Conservation (phyloP, 2,888 invertebrate genomes). For the Dorcus hopei region DNA sequence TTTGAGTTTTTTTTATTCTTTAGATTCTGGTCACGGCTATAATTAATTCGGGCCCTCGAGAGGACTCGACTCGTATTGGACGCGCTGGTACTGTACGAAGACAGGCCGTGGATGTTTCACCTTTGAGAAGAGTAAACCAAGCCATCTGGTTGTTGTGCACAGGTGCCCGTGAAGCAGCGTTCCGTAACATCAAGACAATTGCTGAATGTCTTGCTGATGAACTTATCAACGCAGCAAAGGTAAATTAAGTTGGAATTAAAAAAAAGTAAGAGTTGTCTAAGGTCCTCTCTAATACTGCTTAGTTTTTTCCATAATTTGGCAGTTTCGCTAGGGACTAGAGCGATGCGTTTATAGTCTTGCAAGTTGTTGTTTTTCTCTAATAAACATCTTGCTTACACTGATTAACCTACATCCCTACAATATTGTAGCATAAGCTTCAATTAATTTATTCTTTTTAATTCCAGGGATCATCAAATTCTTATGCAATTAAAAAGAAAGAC, state of each 20-base stretch:
- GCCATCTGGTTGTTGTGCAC: constrained; percentile 99
- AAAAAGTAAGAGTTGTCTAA: constrained; percentile 39
- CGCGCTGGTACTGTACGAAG: constrained; percentile 99
- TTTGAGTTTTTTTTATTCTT: constrained; percentile 30
- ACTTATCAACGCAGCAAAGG: constrained; percentile 98
- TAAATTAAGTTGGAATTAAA: constrained; percentile 34
- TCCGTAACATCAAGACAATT: constrained; percentile 99
- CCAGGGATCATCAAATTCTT: constrained; percentile 97
- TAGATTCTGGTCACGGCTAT: constrained; percentile 93
- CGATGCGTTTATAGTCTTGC: not conserved
- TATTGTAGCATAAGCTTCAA: no score
- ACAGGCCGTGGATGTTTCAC: constrained; percentile 99
- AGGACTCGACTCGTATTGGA: constrained; percentile 99
- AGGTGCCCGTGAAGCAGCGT: constrained; percentile 97
- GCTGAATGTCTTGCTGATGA: constrained; percentile 99
- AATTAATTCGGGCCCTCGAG: constrained; percentile 98
- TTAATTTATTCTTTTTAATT: constrained; percentile 26
- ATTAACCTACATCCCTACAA: no score
- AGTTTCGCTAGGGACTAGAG: constrained; percentile 8
- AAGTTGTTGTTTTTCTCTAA: not conserved
- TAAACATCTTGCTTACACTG: no score
- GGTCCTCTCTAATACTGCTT: constrained; percentile 18
- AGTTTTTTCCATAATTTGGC: constrained; percentile 3
- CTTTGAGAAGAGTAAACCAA: constrained; percentile 96
- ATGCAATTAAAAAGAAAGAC: constrained; percentile 99